These are phyloP conservation scores for Pteropus alecto DNA, from an alignment of 2,113 vertebrate genomes.

Conservation along the genomic window DNA sequence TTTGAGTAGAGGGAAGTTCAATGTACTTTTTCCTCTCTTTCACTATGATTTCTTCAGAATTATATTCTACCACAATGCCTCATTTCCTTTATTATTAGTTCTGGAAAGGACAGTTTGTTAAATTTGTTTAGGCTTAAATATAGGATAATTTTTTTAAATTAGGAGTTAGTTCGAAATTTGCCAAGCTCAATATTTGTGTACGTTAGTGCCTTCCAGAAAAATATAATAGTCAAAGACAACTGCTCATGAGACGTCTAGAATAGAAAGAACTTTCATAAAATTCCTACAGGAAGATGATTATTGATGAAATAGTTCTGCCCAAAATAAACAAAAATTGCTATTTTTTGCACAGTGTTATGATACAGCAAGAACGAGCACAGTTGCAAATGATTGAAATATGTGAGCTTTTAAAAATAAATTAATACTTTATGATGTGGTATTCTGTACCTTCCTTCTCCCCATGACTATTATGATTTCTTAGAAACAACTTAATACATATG, in stretches of 20 bases:
- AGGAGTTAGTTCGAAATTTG: slow-evolving; percentile 43
- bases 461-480: background rate
- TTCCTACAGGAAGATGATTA: slow-evolving; percentile 17
- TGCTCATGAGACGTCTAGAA: background rate
- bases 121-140: slow-evolving; percentile 57
- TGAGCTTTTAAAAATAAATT: background rate
- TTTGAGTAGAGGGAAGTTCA: background rate
- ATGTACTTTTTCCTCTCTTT: background rate
- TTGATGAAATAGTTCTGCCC: slow-evolving; percentile 26
- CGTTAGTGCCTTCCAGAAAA: slow-evolving; percentile 47
- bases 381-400: background rate
- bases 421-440: background rate
- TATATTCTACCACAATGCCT: slow-evolving; percentile 21
- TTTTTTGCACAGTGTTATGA: background rate
- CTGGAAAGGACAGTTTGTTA: slow-evolving; percentile 40
- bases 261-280: slow-evolving; percentile 45
- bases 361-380: background rate
- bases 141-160: slow-evolving; percentile 39
- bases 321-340: background rate
- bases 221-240: slow-evolving; percentile 40
- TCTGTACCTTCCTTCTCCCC: background rate
- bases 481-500: background rate
- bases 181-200: slow-evolving; percentile 53
- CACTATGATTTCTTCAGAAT: slow-evolving; percentile 8
- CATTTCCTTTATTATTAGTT: slow-evolving; percentile 65